Evolutionary conservation across 2,888 invertebrate genomes (phyloP).

Genomic region (Oligia latruncula): DNA sequence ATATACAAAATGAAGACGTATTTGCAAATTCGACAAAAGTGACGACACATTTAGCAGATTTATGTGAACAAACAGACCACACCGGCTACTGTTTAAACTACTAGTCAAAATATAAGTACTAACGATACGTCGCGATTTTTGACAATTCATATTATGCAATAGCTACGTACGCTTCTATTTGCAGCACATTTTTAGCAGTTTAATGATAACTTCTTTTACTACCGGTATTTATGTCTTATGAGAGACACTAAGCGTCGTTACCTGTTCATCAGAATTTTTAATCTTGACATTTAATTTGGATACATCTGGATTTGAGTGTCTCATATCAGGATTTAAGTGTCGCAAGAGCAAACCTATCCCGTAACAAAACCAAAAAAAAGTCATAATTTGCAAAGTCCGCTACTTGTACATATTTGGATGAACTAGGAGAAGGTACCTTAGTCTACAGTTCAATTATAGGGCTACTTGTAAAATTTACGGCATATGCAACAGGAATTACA

Average conservation of each 20-base stretch:
- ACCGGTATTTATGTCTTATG: not conserved
- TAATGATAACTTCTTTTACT: not conserved
- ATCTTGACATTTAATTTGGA: not conserved
- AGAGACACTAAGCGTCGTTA: not conserved
- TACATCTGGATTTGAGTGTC: not conserved
- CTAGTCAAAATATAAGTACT: constrained; percentile 17
- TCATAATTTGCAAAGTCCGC: not conserved
- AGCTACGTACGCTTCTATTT: not conserved
- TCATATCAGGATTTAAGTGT: not conserved
- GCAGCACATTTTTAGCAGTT: not conserved
- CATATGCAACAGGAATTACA: not conserved
- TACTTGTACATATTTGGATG: accelerated
- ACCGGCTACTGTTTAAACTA: constrained; percentile 32
- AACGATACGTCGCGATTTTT: constrained; percentile 17
- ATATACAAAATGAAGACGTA: constrained; percentile 11
- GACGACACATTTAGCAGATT: constrained; percentile 36
- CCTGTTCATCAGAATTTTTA: not conserved
- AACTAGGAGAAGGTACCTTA: not conserved
- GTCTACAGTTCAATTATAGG: not conserved
- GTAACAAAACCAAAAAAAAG: not conserved
- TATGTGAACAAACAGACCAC: constrained; percentile 22
- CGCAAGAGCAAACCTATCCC: not conserved
- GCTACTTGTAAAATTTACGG: not conserved
- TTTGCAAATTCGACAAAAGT: constrained; percentile 21
- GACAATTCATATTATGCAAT: constrained; percentile 27